Conservation (phyloP, 2,113 vertebrate species). For the Rutilus rutilus region DNA sequence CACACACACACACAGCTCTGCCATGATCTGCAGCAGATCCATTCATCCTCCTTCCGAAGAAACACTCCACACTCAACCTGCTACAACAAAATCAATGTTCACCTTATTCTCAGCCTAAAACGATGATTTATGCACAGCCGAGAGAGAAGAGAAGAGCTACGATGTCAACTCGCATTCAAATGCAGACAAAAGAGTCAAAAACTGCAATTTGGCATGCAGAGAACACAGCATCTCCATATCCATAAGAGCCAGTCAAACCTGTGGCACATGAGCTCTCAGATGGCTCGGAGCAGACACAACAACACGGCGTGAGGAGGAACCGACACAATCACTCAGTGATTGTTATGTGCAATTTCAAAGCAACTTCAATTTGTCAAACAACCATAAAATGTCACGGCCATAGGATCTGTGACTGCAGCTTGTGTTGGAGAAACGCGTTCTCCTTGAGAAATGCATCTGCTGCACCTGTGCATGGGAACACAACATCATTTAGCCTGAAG, state of each 20-base stretch:
- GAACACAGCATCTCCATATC: constrained; percentile 1
- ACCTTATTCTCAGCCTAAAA: constrained; percentile 64
- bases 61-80: constrained; percentile 44
- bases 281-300: background rate
- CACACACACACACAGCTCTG: background rate
- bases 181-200: constrained; percentile 8
- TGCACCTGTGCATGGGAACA: constrained; percentile 1
- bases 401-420: constrained; percentile 38
- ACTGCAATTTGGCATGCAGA: background rate
- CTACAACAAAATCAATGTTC: constrained; percentile 67
- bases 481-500: constrained; percentile 37
- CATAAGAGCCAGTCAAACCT: background rate
- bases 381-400: constrained; percentile 11
- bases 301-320: background rate
- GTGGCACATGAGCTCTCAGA: background rate
- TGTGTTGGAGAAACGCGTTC: constrained; percentile 40
- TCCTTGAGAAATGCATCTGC: constrained; percentile 27
- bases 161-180: background rate
- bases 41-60: constrained; percentile 56
- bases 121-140: constrained; percentile 71
- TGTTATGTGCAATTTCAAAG: constrained; percentile 30
- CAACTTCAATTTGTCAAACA: constrained; percentile 50
- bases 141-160: constrained; percentile 58
- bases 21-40: constrained; percentile 53
- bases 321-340: constrained; percentile 8